Base-by-base conservation (phyloP, 2,797 vertebrate species). In the Parauchenoglanis ngamensis region DNA sequence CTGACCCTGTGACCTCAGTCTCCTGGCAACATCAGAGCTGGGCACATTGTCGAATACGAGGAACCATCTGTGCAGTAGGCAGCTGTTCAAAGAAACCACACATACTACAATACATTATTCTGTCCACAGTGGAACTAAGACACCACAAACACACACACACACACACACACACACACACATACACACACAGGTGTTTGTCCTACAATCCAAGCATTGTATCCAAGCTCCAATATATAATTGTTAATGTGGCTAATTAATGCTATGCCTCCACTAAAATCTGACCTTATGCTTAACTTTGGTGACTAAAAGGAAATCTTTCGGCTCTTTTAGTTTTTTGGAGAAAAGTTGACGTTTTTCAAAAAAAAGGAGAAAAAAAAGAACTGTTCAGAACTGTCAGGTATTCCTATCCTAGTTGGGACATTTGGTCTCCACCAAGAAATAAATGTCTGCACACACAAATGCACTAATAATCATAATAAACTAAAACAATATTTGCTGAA, bases 51-150 rank as follows among this genome's bases (percentile, higher is more conserved):
- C 17, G 82, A 49, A 88, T 86, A 73, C 2, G 54, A 52, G 61
- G 35, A 61, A 82, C 87, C 88, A 88, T 89, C 88, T 90, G 90
- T 85, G 77, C 54, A 80, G 56, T 84, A 82, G 72, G 56, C 52
- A 87, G 72, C 49, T 54, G 83, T 87, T 87, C 35, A 68, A 65
- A 46, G 35, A 59, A 76, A 28, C 63, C 72, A 85, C 49, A 70
- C 68, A 40, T 40, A 85, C 35, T 76, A 63, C 59, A 83, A 65
- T 52, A 25, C n/a, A 52, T 21, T 52, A 77, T 63, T 52, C 40
- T 72, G 28, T 28, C 3, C 49, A 75, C 12, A 63, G 35, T 40
- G 19, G 8, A 46, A 61, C 56, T 31, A 31, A 0, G n/a, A 31
- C 31, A 19, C 31, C 54, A 68, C 76, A 83, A 49, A 65, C 67